A percentile compares a stretch with the other conserved stretches of the same genome.
Conservation (phyloP, 2,888 invertebrate genomes). For the Ommatoiulus sabulosus region DNA sequence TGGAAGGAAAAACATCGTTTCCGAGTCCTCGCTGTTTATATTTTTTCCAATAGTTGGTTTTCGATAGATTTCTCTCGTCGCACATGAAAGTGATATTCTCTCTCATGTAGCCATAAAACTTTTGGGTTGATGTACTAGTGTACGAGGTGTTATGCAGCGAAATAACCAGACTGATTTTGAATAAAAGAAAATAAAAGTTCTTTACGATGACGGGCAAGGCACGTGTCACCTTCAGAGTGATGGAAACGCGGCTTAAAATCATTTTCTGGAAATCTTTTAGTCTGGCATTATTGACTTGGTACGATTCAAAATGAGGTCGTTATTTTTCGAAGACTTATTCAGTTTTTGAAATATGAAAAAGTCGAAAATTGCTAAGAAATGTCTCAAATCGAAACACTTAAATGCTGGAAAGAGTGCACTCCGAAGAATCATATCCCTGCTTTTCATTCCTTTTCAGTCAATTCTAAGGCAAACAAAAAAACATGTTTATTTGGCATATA, state of each 20-base stretch:
- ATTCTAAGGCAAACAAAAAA: too few relatives aligned
- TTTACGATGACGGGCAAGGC: neutral
- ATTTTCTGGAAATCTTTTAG: neutral
- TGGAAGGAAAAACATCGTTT: slow-evolving; percentile 19
- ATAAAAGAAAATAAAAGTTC: neutral
- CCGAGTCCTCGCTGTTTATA: slow-evolving; percentile 11
- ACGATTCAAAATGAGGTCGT: neutral
- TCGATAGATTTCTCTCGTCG: slow-evolving; percentile 10
- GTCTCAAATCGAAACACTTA: too few relatives aligned
- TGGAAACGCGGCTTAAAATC: neutral
- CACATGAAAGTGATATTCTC: neutral
- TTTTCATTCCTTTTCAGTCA: too few relatives aligned
- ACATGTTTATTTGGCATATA: neutral
- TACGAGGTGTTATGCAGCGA: neutral
- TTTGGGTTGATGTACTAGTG: neutral
- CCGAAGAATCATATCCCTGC: too few relatives aligned
- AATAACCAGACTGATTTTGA: slow-evolving; percentile 6
- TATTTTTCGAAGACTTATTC: neutral
- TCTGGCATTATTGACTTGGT: neutral
- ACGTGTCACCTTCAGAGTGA: neutral
- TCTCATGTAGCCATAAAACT: neutral
- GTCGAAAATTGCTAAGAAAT: neutral
- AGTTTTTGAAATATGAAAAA: neutral
- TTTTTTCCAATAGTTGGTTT: slow-evolving; percentile 14
- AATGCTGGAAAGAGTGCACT: too few relatives aligned